phyloP scores from a whole-genome alignment of 92 coral and sea anemone genomes.

The Porites cylindrica region DNA sequence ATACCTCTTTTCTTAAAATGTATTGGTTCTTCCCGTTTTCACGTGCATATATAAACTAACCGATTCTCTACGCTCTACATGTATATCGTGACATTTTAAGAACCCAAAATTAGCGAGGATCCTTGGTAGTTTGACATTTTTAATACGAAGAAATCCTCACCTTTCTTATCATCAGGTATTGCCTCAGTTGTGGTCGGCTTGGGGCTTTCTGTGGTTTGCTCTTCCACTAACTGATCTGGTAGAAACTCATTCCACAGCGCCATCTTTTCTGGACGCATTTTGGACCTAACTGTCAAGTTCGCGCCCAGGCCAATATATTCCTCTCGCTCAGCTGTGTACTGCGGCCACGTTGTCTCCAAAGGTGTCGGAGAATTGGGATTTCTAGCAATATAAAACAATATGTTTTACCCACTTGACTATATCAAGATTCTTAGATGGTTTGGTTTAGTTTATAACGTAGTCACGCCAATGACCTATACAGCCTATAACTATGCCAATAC shows the following conservation, averaged over 20 bases:
- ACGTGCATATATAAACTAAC: no score
- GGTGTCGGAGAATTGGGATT: slow-evolving; percentile 44
- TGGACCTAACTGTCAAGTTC: slow-evolving; percentile 8
- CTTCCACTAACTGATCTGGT: slow-evolving; percentile 3
- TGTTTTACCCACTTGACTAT: no score
- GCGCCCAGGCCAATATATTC: slow-evolving; percentile 40
- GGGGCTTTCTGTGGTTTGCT: not conserved
- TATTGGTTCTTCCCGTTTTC: no score
- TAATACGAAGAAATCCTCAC: not conserved
- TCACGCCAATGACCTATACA: no score
- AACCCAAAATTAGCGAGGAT: no score
- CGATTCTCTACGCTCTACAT: no score
- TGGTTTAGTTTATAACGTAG: no score
- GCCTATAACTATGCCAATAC: no score
- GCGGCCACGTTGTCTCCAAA: slow-evolving; percentile 36
- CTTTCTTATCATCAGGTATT: not conserved
- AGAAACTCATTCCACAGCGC: slow-evolving; percentile 67
- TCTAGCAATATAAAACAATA: slow-evolving; percentile 6
- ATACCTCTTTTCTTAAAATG: no score
- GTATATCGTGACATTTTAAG: no score
- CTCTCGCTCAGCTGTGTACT: slow-evolving; percentile 36
- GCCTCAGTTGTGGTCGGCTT: not conserved
- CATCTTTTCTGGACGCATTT: slow-evolving; percentile 55
- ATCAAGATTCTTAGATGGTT: no score
- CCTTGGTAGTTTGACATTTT: no score